Conservation (phyloP, 1,140 invertebrate species). For the Proctacanthus coquilletti region DNA sequence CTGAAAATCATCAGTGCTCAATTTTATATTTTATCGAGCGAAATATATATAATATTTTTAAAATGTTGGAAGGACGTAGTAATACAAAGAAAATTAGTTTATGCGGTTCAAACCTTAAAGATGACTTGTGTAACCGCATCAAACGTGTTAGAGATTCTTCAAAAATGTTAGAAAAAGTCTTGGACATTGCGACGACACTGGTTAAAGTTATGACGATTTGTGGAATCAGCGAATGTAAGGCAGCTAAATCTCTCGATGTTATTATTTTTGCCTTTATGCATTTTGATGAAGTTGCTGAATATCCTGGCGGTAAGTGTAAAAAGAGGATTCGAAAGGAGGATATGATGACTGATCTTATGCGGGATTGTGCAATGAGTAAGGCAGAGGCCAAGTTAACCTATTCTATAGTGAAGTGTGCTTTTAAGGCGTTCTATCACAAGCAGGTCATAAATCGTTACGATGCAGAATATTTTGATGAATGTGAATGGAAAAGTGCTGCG, state of each 20-base stretch:
- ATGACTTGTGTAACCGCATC: no score
- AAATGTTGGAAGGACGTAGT: no score
- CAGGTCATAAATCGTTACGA: slow-evolving; percentile 18
- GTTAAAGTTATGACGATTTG: slow-evolving; percentile 26
- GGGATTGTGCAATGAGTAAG: slow-evolving; percentile 26
- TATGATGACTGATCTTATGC: slow-evolving; percentile 23
- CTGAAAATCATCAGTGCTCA: no score
- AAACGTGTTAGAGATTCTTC: no score
- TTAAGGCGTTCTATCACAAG: slow-evolving; percentile 26
- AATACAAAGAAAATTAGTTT: no score
- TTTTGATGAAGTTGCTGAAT: slow-evolving; percentile 12
- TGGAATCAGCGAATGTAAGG: slow-evolving; percentile 25
- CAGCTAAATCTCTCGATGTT: slow-evolving; percentile 22
- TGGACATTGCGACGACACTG: slow-evolving; percentile 21
- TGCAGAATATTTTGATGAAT: slow-evolving; percentile 22
- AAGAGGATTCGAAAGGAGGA: slow-evolving; percentile 24
- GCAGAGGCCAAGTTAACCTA: slow-evolving; percentile 24
- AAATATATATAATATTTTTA: no score
- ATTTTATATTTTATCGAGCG: no score
- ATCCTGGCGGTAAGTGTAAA: no score
- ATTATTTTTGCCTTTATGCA: slow-evolving; percentile 23
- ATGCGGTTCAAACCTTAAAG: no score
- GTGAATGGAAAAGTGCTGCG: slow-evolving; percentile 25
- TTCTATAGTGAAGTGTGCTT: slow-evolving; percentile 22
- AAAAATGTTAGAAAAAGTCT: slow-evolving; percentile 23